phyloP scores from a whole-genome alignment of 2,888 invertebrate species.

The Sympetrum striolatum region DNA sequence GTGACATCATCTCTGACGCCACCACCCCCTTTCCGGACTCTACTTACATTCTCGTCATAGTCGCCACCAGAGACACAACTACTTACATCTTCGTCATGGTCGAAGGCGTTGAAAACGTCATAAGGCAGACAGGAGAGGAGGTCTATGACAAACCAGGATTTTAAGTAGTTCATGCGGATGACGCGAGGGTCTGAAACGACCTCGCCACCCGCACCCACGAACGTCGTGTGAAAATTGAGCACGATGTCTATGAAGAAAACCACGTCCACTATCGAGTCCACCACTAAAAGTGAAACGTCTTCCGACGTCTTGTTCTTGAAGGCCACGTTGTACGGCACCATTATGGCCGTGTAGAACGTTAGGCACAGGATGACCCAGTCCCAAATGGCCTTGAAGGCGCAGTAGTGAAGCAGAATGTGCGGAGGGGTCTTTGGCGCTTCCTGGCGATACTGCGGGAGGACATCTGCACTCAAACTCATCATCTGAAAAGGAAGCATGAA shows the following conservation, averaged over 20 bases:
- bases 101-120: conserved; percentile 99
- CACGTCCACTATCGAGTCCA: conserved; percentile 98
- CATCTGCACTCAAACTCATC: conserved; percentile 98
- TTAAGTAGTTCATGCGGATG: conserved; percentile 97
- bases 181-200: conserved; percentile 99
- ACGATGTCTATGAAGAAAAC: conserved; percentile 99
- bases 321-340: conserved; percentile 99
- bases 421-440: conserved; percentile 99
- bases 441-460: conserved; percentile 97
- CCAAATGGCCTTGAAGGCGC: conserved; percentile 99
- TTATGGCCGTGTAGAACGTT: conserved; percentile 98
- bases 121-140: conserved; percentile 98
- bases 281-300: conserved; percentile 91
- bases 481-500: conserved; percentile 64
- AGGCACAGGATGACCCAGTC: conserved; percentile 99
- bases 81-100: conserved; percentile 95
- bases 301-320: conserved; percentile 99
- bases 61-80: conserved; percentile 47
- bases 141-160: conserved; percentile 99
- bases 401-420: conserved; percentile 99
- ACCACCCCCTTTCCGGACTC: conserved; percentile 39
- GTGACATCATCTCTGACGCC: conserved; percentile 38
- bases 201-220: conserved; percentile 95
- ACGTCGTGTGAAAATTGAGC: conserved; percentile 99
- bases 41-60: conserved; percentile 49